These are phyloP conservation scores for Chaenocephalus aceratus DNA, from an alignment of 2,113 vertebrate genomes.

Conservation along the genomic window DNA sequence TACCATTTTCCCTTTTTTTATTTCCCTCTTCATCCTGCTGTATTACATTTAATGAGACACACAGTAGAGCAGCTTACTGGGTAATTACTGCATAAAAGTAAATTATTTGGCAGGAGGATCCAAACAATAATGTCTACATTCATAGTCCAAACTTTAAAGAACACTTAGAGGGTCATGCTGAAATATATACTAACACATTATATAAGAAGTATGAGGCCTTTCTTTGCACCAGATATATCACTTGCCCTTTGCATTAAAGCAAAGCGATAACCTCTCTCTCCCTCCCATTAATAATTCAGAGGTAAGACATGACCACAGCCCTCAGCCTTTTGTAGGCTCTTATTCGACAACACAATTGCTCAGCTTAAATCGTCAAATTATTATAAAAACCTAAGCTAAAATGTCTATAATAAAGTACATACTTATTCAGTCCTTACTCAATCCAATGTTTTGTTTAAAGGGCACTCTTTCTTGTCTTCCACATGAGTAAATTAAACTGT, in stretches of 20 bases:
- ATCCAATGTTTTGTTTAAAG: too few relatives aligned
- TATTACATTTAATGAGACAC: constrained; percentile 1
- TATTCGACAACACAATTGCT: background rate
- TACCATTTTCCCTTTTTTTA: background rate
- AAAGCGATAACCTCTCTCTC: background rate
- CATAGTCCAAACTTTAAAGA: constrained; percentile 1
- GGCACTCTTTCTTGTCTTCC: too few relatives aligned
- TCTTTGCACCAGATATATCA: constrained; percentile 13
- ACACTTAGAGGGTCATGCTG: background rate
- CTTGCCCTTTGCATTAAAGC: background rate
- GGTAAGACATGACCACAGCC: background rate
- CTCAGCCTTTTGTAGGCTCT: background rate
- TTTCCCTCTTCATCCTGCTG: background rate
- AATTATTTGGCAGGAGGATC: constrained; percentile 8
- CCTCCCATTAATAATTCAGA: constrained; percentile 2
- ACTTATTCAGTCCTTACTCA: too few relatives aligned
- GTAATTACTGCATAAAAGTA: background rate
- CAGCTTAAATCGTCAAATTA: background rate
- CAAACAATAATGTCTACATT: constrained; percentile 17
- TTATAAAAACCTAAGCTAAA: too few relatives aligned
- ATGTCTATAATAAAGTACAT: too few relatives aligned
- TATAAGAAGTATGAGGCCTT: background rate
- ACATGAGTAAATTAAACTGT: too few relatives aligned
- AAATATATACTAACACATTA: background rate
- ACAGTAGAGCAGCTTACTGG: background rate